Percentiles rank a stretch among this genome's conserved stretches.
phyloP scores from a whole-genome alignment of 2,797 vertebrate species.

The Molossus alvarezi region DNA sequence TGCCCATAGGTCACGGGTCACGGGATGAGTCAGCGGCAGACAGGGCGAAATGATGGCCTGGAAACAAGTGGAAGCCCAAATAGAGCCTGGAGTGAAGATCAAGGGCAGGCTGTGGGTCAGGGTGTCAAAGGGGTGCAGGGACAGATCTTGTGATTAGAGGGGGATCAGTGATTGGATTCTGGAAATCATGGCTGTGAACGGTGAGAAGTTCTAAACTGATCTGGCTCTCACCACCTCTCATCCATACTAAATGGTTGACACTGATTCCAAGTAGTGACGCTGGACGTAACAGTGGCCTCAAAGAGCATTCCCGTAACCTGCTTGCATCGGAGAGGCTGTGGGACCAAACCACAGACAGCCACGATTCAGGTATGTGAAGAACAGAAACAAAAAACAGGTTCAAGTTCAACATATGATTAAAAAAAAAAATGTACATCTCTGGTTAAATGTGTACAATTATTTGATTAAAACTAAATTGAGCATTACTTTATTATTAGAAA shows the following conservation, averaged over 20 bases:
- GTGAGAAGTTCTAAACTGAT: neutral
- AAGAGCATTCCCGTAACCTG: neutral
- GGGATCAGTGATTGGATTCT: neutral
- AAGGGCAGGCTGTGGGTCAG: neutral
- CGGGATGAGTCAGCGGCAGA: neutral
- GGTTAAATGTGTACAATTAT: neutral
- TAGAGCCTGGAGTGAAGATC: neutral
- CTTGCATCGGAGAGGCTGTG: neutral
- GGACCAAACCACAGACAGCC: fast-evolving
- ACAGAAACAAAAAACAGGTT: neutral
- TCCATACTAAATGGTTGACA: neutral
- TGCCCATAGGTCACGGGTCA: neutral
- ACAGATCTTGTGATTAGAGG: neutral
- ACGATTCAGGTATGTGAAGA: neutral
- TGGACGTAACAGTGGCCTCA: neutral
- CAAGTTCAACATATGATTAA: neutral
- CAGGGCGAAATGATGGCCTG: too few relatives aligned
- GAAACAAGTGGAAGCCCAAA: neutral
- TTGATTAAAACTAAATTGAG: neutral
- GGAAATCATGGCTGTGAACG: neutral
- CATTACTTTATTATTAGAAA: neutral
- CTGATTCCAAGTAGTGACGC: neutral
- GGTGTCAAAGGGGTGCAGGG: neutral
- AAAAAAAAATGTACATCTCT: neutral
- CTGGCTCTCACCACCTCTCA: neutral